These are phyloP conservation scores for Mythimna impura DNA, from an alignment of 2,888 invertebrate species.

Conservation along the genomic window DNA sequence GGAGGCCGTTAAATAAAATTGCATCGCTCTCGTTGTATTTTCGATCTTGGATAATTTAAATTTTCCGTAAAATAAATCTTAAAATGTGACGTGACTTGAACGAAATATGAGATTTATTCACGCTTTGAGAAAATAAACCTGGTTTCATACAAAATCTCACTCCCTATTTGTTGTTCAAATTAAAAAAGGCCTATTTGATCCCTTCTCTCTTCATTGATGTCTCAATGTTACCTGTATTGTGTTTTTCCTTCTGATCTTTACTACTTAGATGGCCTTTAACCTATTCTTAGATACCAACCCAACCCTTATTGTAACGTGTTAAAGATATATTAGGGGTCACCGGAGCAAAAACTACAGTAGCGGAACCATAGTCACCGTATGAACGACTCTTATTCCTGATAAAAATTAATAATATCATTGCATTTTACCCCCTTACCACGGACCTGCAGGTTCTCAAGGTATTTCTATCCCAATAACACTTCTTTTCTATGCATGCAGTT, in stretches of 20 bases:
- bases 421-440: slow-evolving; percentile 89
- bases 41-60: background rate
- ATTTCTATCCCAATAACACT: slow-evolving; percentile 89
- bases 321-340: slow-evolving; percentile 83
- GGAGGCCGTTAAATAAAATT: slow-evolving; percentile 63
- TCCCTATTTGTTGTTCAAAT: slow-evolving; percentile 77
- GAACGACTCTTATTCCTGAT: slow-evolving; percentile 83
- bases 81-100: background rate
- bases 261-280: slow-evolving; percentile 78
- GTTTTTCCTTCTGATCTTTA: slow-evolving; percentile 79
- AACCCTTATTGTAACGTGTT: slow-evolving; percentile 65
- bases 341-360: slow-evolving; percentile 78
- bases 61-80: slow-evolving; percentile 1
- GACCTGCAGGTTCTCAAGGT: slow-evolving; percentile 91
- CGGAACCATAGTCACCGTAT: slow-evolving; percentile 75
- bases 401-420: slow-evolving; percentile 88
- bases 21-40: slow-evolving; percentile 15
- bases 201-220: slow-evolving; percentile 85
- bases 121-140: background rate
- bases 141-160: slow-evolving; percentile 15
- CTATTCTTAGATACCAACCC: slow-evolving; percentile 79
- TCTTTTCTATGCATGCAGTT: slow-evolving; percentile 87
- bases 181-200: slow-evolving; percentile 74
- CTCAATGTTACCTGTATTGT: slow-evolving; percentile 84
- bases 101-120: slow-evolving; percentile 5